These are phyloP conservation scores for Linurgus olivaceus DNA, from an alignment of 2,797 vertebrate species.

Conservation along the genomic window DNA sequence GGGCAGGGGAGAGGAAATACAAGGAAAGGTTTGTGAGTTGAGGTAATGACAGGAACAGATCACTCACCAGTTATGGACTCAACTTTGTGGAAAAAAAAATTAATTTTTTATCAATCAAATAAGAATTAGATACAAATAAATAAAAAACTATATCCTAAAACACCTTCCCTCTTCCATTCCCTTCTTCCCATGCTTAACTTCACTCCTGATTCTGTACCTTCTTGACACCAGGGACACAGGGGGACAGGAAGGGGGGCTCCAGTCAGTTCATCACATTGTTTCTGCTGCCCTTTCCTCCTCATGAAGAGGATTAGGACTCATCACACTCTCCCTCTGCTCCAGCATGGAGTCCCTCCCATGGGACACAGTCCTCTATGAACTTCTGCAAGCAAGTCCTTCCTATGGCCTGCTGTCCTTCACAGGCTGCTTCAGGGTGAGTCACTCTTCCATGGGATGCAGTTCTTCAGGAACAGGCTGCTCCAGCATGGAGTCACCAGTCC, in stretches of 20 bases:
- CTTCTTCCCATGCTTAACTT: neutral
- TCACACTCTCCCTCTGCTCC: neutral
- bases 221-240: no score
- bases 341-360: fast-evolving
- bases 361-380: neutral
- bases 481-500: neutral
- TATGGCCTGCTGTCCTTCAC: neutral
- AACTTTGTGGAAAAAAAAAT: neutral
- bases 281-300: neutral
- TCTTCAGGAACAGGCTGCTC: neutral
- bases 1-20: neutral
- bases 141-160: neutral
- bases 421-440: neutral
- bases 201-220: neutral
- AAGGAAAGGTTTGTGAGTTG: neutral
- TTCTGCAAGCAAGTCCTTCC: neutral
- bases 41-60: neutral
- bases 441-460: neutral
- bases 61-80: neutral
- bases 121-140: neutral
- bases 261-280: neutral
- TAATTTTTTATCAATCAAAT: neutral
- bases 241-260: neutral
- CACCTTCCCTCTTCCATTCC: neutral
- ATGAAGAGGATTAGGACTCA: neutral